A percentile compares a stretch with the other conserved stretches of the same genome.
These are phyloP conservation scores for Coluber constrictor DNA, from an alignment of 2,797 vertebrate species.

Conservation along the genomic window DNA sequence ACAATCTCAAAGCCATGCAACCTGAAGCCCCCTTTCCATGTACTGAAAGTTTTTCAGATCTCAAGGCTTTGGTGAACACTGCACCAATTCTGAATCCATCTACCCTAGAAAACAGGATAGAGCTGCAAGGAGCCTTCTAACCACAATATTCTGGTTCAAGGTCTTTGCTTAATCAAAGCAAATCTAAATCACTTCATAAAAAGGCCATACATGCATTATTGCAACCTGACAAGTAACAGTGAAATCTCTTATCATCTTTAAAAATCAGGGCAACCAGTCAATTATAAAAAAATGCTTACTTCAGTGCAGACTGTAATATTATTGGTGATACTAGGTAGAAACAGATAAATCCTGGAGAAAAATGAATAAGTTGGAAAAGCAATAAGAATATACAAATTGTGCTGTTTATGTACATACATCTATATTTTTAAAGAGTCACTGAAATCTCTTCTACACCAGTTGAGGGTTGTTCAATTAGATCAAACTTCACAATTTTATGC, in stretches of 20 bases:
- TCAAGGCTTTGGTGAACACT: neutral
- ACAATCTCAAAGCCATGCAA: neutral
- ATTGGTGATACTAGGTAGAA: conserved; percentile 83
- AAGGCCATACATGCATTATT: neutral
- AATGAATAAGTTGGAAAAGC: neutral
- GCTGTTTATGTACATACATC: neutral
- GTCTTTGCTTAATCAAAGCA: neutral
- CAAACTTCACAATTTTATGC: neutral
- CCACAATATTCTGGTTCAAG: neutral
- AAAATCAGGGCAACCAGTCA: neutral
- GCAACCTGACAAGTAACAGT: neutral
- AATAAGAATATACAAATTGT: neutral
- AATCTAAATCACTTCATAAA: neutral
- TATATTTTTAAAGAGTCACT: neutral
- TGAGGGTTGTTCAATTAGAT: neutral
- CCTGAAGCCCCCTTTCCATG: neutral
- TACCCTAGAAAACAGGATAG: neutral
- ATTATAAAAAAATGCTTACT: conserved; percentile 64
- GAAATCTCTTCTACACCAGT: neutral
- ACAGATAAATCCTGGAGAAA: conserved; percentile 74
- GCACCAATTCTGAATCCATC: neutral
- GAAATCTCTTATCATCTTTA: neutral
- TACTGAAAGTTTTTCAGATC: neutral
- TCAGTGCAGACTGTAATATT: conserved; percentile 82
- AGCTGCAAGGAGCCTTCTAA: neutral